Evolutionary conservation across 2,888 invertebrate species (phyloP).

Genomic region (Hecatera dysodea): DNA sequence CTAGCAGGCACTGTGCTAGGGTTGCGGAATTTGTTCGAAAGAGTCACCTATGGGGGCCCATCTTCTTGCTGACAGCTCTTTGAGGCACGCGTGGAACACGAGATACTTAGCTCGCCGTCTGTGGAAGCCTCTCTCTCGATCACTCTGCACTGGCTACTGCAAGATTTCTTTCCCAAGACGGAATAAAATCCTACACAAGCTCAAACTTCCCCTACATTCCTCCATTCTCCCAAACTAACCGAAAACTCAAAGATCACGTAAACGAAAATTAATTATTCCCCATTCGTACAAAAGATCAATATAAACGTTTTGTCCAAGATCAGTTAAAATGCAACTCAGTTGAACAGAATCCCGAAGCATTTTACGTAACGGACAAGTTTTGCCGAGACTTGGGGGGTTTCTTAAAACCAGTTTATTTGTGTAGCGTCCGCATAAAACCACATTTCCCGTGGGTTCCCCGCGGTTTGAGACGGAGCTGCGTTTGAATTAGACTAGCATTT

Average conservation of each 20-base stretch:
- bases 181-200: conserved; percentile 3
- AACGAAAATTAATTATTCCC: conserved; percentile 45
- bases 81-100: too few relatives aligned
- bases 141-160: not conserved
- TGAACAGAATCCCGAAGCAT: conserved; percentile 62
- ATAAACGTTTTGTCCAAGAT: conserved; percentile 40
- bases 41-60: too few relatives aligned
- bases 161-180: not conserved
- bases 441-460: conserved; percentile 74
- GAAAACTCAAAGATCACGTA: conserved; percentile 29
- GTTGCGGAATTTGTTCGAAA: too few relatives aligned
- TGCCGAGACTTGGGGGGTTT: conserved; percentile 65
- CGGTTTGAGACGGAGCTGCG: conserved; percentile 58
- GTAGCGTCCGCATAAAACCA: conserved; percentile 75
- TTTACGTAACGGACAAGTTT: conserved; percentile 67
- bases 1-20: too few relatives aligned
- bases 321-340: conserved; percentile 50
- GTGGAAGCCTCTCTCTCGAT: too few relatives aligned
- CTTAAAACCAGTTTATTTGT: conserved; percentile 80
- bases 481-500: conserved; percentile 36
- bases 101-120: too few relatives aligned
- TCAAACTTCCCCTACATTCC: not conserved
- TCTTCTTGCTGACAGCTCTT: too few relatives aligned
- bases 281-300: conserved; percentile 52
- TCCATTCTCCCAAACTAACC: conserved; percentile 1